Percentiles rank a stretch among this genome's conserved stretches.
Evolutionary conservation across 2,888 invertebrate species (phyloP).

Genomic region (Catocala nupta): DNA sequence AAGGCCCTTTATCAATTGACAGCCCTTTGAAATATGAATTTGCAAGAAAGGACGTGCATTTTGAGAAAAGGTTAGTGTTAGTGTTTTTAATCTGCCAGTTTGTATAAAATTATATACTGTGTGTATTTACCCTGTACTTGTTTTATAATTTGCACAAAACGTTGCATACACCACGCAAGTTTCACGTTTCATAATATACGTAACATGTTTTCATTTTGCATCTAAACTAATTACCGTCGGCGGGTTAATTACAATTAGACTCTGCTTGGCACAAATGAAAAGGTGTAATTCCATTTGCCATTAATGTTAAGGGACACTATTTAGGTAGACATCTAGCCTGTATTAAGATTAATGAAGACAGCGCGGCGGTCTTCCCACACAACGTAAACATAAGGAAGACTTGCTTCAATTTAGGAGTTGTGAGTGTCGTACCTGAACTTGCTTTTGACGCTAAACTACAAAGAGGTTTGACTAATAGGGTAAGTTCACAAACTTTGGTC

Average conservation of each 20-base stretch:
- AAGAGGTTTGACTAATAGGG: slow-evolving; percentile 46
- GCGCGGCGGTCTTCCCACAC: slow-evolving; percentile 13
- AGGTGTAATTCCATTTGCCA: slow-evolving; percentile 29
- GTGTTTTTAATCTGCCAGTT: background rate
- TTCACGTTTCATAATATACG: background rate
- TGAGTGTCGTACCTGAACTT: slow-evolving; percentile 40
- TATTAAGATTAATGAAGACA: slow-evolving; percentile 43
- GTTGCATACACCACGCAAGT: background rate
- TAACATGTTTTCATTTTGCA: background rate
- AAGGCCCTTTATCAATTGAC: slow-evolving; percentile 22
- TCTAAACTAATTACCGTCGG: background rate
- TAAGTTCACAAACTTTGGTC: slow-evolving; percentile 43
- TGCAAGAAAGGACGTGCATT: background rate
- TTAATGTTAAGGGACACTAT: slow-evolving; percentile 10
- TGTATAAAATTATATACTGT: too few relatives aligned
- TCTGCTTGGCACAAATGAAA: slow-evolving; percentile 16
- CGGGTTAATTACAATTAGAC: slow-evolving; percentile 4
- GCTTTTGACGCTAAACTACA: slow-evolving; percentile 39
- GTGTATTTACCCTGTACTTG: too few relatives aligned
- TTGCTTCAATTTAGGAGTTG: slow-evolving; percentile 47
- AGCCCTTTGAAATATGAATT: slow-evolving; percentile 22
- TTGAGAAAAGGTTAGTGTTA: background rate
- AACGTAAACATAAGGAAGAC: slow-evolving; percentile 39
- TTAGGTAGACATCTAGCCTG: slow-evolving; percentile 22
- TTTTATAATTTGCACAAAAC: too few relatives aligned